Base-by-base conservation (phyloP, 2,113 vertebrate species). In the Strix uralensis region DNA sequence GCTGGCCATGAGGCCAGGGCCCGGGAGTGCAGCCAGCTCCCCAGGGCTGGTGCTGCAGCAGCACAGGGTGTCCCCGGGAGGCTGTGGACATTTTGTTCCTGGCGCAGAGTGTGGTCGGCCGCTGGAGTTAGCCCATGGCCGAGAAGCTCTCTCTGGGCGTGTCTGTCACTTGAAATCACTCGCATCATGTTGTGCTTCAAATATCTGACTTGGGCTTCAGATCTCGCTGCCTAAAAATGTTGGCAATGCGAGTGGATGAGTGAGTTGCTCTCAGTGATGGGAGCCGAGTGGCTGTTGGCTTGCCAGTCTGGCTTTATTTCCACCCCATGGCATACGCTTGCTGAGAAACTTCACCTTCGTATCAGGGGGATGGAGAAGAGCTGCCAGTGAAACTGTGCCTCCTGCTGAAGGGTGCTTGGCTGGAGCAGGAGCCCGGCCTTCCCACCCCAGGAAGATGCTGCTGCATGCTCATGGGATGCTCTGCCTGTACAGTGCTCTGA, bases 11-110 rank as follows among this genome's bases (percentile, higher is more conserved):
- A 20, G 29, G 30, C 23, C 1, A 3, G 22, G 51, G n/a, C 66
- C 19, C 1, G 0, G 32, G 22, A 79, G 25, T 0, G 4, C 6
- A 3, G 15, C 25, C 0, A 0, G 55, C 67, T 87, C 40, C 49
- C 34, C 46, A n/a, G 59, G 77, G 36, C 15, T 73, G 6, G n/a
- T 61, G 40, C 88, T 36, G 90, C 63, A 52, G 73, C 67, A 44
- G 69, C 13, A 2, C 2, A 0, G 72, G 81, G 65, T 3, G 1
- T 86, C 61, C 75, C 55, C 51, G n/a, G 63, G 38, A 81, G 62
- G 57, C 80, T 1, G 5, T 7, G 10, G 59, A 84, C 82, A 92
- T 93, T 93, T 78, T 86, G 92, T 93, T 94, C 83, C 83, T 78
- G 69, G 71, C 23, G 2, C 29, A n/a, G 47, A 73, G 59, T 0